Conservation (phyloP, 2,797 vertebrate species). For the Spea hammondii region DNA sequence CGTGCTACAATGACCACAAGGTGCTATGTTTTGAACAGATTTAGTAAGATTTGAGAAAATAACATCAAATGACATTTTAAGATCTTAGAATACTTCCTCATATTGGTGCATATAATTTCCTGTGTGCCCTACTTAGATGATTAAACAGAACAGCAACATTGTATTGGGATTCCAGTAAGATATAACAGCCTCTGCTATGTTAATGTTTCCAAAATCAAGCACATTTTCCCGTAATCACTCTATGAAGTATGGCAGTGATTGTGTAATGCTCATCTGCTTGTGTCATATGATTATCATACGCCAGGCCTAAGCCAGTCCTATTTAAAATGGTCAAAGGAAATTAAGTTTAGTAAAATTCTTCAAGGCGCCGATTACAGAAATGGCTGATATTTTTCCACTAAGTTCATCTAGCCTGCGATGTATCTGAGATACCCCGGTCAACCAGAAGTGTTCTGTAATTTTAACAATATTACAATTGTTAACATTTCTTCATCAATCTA, state of each 20-base stretch:
- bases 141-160: constrained; percentile 24
- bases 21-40: too few relatives aligned
- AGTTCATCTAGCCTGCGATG: too few relatives aligned
- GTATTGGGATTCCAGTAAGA: constrained; percentile 35
- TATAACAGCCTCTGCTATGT: constrained; percentile 9
- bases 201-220: constrained; percentile 20
- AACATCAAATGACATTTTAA: not conserved
- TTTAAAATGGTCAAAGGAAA: constrained; percentile 53
- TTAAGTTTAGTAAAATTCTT: too few relatives aligned
- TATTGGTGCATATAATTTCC: constrained; percentile 31
- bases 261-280: constrained; percentile 19
- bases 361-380: too few relatives aligned
- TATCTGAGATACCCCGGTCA: too few relatives aligned
- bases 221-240: constrained; percentile 23
- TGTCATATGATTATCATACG: constrained; percentile 36
- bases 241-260: constrained; percentile 22
- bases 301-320: not conserved
- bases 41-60: too few relatives aligned
- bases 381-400: too few relatives aligned
- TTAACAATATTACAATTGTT: too few relatives aligned
- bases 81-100: constrained; percentile 9
- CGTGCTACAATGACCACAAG: too few relatives aligned
- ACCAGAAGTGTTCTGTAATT: too few relatives aligned
- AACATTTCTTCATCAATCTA: too few relatives aligned
- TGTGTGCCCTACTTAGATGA: constrained; percentile 19